Evolutionary conservation across 2,113 vertebrate species (phyloP), one percentile per base, ranked within the genome.

Genomic region (Saguinus midas): DNA sequence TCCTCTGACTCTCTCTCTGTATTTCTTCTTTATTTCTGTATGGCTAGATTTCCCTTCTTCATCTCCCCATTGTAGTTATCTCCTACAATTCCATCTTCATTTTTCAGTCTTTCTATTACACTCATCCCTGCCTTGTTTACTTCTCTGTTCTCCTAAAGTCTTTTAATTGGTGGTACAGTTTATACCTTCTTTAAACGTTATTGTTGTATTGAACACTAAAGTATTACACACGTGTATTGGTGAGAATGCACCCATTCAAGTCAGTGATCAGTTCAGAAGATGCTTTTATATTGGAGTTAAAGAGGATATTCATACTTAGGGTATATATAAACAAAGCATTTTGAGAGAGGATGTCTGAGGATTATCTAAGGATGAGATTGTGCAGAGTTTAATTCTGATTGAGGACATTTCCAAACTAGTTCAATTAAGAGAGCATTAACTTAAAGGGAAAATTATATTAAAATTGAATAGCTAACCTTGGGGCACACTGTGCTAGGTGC

Each of bases 51-150:
- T 79, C 32, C n/a, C 64, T 48, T 87, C 70, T 58, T 75, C 48
- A 76, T 66, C 64, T 12, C 29, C 64, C 78, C 72, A 75, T 48
- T 58, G 1, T 23, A 73, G 23, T 43, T 64, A 12, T 94, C 32
- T 89, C 23, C 66, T 94, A 96, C 86, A 97, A 82, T 78, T 43
- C 43, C 64, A 10, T 90, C 37, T 92, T 83, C 27, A 37, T 40
- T 80, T 50, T 90, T 70, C 37, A 25, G 1, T 76, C 50, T 40
- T 80, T 94, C 81, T 91, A 20, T 14, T 78, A 48, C 3, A 88
- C 17, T 72, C 68, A 35, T 52, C 61, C 14, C 72, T 84, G 20
- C 61, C 35, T 37, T 17, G 0, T 70, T 55, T 83, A 52, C 8
- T 61, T 95, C 66, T 94, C 40, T 89, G 16, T 37, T 86, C 70